Conservation (phyloP, 1,140 invertebrate genomes). For the Neodiprion fabricii region DNA sequence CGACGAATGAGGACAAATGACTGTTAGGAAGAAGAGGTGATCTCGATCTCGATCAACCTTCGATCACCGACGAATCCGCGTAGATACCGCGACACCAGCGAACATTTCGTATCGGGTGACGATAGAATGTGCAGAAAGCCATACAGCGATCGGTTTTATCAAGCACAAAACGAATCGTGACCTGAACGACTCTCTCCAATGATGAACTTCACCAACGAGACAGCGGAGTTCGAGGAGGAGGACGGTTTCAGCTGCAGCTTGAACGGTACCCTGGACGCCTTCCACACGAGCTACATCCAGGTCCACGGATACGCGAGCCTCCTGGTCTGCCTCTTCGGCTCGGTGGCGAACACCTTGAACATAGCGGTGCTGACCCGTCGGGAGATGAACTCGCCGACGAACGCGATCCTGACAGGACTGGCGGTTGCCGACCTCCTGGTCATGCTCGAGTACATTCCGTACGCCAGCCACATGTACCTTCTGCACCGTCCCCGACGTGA, state of each 20-base stretch:
- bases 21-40: too few species aligned
- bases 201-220: conserved; percentile 3
- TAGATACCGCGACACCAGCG: too few species aligned
- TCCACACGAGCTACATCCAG: conserved; percentile 57
- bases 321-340: conserved; percentile 89
- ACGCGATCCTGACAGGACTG: conserved; percentile 88
- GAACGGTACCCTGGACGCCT: conserved; percentile 45
- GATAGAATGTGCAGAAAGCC: too few species aligned
- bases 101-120: too few species aligned
- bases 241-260: neutral
- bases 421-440: conserved; percentile 91
- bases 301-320: conserved; percentile 78
- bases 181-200: too few species aligned
- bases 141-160: too few species aligned
- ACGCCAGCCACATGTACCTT: conserved; percentile 81
- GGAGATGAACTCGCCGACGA: conserved; percentile 93
- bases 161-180: too few species aligned
- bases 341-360: conserved; percentile 91
- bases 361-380: conserved; percentile 91
- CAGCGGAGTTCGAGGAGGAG: neutral
- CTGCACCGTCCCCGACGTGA: conserved; percentile 65
- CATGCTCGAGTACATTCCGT: conserved; percentile 94
- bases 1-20: too few species aligned
- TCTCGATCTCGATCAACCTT: too few species aligned
- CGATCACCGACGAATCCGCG: too few species aligned